phyloP scores from a whole-genome alignment of 2,888 invertebrate genomes.

The Euproctis similis region DNA sequence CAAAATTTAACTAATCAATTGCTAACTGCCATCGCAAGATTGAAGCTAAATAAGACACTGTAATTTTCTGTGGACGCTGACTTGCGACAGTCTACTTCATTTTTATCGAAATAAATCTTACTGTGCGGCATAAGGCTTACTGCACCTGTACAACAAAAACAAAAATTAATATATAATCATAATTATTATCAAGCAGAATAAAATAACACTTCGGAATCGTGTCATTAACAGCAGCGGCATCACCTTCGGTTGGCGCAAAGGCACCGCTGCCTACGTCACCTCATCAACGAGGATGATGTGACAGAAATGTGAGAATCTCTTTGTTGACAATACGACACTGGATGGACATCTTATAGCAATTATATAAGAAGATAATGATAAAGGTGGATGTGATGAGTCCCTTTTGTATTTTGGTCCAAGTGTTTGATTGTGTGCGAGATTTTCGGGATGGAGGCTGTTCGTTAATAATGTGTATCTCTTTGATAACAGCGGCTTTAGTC shows the following conservation, averaged over 20 bases:
- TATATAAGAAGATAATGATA: slow-evolving; percentile 27
- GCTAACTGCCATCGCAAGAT: too few species aligned
- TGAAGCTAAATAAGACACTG: too few species aligned
- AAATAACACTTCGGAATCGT: slow-evolving; percentile 4
- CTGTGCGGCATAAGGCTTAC: too few species aligned
- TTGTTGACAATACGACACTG: slow-evolving; percentile 44
- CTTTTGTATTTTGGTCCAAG: slow-evolving; percentile 8
- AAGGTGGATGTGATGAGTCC: slow-evolving; percentile 16
- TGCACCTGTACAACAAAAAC: too few species aligned
- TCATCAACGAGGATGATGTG: slow-evolving; percentile 43
- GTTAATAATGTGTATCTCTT: slow-evolving; percentile 4
- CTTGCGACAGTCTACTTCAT: too few species aligned
- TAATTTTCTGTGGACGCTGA: too few species aligned
- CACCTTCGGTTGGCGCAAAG: slow-evolving; percentile 25
- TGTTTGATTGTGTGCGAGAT: slow-evolving; percentile 12
- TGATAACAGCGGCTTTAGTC: too few species aligned
- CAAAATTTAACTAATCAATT: too few species aligned
- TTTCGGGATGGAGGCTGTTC: slow-evolving; percentile 4
- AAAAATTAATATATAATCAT: slow-evolving; percentile 4
- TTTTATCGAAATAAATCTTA: too few species aligned
- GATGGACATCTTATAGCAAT: slow-evolving; percentile 34
- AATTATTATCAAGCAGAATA: slow-evolving; percentile 10
- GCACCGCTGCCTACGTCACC: slow-evolving; percentile 23
- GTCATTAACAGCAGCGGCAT: slow-evolving; percentile 14
- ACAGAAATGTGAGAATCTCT: slow-evolving; percentile 32